Evolutionary conservation across 35 echinoderm and acorn worm species (phyloP).

Genomic region (Heliocidaris tuberculata): DNA sequence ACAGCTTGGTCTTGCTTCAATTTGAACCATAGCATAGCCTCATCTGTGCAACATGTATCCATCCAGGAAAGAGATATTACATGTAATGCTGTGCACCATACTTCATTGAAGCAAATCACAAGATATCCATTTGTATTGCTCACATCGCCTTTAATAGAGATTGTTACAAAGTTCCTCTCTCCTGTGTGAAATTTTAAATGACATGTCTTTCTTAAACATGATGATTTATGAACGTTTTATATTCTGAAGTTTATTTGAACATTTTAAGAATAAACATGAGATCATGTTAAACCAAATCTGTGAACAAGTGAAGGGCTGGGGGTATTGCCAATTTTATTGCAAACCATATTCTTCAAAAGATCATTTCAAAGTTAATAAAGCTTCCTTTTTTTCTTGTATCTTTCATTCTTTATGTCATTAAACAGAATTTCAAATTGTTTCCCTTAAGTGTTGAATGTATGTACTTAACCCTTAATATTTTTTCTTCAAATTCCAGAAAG

Average conservation of each 20-base stretch:
- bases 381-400: too few relatives aligned
- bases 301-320: too few relatives aligned
- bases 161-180: background rate
- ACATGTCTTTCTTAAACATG: too few relatives aligned
- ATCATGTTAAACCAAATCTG: too few relatives aligned
- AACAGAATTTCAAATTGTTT: background rate
- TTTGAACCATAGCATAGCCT: background rate
- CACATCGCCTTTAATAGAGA: background rate
- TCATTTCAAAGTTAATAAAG: too few relatives aligned
- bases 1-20: background rate
- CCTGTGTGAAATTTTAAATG: too few relatives aligned
- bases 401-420: background rate
- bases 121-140: background rate
- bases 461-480: background rate
- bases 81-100: background rate
- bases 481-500: background rate
- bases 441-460: background rate
- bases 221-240: too few relatives aligned
- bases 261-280: too few relatives aligned
- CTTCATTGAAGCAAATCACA: background rate
- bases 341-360: too few relatives aligned
- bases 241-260: too few relatives aligned
- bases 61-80: background rate
- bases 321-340: too few relatives aligned
- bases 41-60: background rate